Base-by-base conservation (phyloP, 2,797 vertebrate species). In the Phataginus tricuspis region DNA sequence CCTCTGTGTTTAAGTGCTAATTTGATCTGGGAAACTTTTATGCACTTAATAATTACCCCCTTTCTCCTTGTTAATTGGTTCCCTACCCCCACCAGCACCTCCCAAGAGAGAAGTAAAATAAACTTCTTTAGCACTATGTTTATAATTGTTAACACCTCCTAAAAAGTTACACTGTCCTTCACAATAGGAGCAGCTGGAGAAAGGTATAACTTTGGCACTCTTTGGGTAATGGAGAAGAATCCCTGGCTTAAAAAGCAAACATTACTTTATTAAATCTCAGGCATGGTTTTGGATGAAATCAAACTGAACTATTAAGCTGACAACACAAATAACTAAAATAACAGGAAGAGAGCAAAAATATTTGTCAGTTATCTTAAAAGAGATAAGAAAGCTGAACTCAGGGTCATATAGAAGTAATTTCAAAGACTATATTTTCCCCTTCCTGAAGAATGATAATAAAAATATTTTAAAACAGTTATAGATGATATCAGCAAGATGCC, bases 11-110 rank as follows among this genome's bases (percentile, higher is more conserved):
- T 94, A 95, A 94, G 53, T 90, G 45, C 66, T 93, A 90, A 97
- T 96, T 90, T 90, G 90, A 95, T 87, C 78, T 90, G 63, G 59
- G 88, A 95, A 94, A 59, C 10, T 88, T 94, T 93, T 83, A 64
- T 86, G 29, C 61, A 88, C 49, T 85, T 94, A 82, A 85, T 93
- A 87, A 93, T 98, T 92, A 86, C 34, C 59, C 79, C 34, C 19
- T 93, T 92, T 88, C 63, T 95, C 66, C 57, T 79, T 71, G 79
- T 72, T 92, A 88, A 90, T 78, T 95, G 78, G 59, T 90, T 95
- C 83, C 27, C 75, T 80, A 72, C 13, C 12, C 53, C 53, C 37
- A 68, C 2, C 39, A 68, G 29, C 18, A 95, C 34, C 64, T 93
- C 37, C 29, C 45, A 94, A 34, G 15, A 94, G 72, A 94, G 59